Evolutionary conservation across 2,113 vertebrate species (phyloP), one percentile per base, ranked within the genome.

Genomic region (Pelobates fuscus): DNA sequence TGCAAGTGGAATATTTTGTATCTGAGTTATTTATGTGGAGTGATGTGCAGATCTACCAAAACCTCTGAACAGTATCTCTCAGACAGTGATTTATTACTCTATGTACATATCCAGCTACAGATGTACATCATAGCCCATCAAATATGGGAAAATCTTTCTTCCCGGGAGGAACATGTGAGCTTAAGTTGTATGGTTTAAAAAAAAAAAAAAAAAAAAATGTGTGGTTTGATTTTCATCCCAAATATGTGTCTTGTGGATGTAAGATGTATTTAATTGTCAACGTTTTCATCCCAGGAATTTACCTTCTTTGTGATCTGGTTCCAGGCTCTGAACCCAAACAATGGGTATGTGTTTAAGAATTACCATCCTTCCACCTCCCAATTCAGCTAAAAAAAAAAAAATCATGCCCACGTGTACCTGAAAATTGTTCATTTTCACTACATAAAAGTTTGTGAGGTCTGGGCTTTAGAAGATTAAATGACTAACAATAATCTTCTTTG

Each of bases 201-300:
- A n/a, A n/a, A n/a, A 61, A 32, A 63, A 62, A 63, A 32, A 61
- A 32, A 63, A 62, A 63, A 32, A 37, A 18, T 17, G 18, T 63
- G 60, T 63, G 60, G 60, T 63, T 63, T 63, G 60, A 63, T 20
- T 63, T 20, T 11, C 6, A 63, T 63, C 60, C 60, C 30, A 21
- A 63, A 63, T 30, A 63, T 63, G 27, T 63, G 27, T 63, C n/a
- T 32, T 23, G 27, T 32, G 37, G 29, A 63, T 63, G 60, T 63
- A 23, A 63, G 30, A 37, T 32, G 2, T 63, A 63, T 32, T 63
- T 63, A 32, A 63, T 63, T 63, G 29, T 63, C 60, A 63, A 63
- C 30, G 7, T 61, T 61, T 61, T 61, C 59, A 12, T 61, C 26
- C 18, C 27, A 37, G 60, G 60, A 63, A 63, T 63, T 63, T 12